phyloP scores from a whole-genome alignment of 2,888 invertebrate species.

The Campopleginae sp. region DNA sequence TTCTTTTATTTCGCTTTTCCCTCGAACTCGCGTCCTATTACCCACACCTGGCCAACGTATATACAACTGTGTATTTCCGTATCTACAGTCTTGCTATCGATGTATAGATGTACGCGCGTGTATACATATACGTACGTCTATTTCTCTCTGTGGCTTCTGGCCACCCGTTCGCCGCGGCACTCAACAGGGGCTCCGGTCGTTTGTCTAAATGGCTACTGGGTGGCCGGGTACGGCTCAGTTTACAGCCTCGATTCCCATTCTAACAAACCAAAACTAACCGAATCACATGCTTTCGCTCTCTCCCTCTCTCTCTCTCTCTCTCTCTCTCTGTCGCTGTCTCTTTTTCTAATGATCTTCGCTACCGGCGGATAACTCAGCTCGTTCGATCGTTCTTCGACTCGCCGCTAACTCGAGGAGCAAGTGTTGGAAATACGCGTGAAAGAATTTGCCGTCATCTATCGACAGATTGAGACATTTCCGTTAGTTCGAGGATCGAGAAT shows the following conservation, averaged over 20 bases:
- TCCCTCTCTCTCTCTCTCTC: conserved; percentile 35
- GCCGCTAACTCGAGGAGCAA: conserved; percentile 66
- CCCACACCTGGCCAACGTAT: conserved; percentile 51
- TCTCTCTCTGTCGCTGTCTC: conserved; percentile 42
- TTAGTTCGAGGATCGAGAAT: too few relatives aligned
- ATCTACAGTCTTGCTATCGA: conserved; percentile 19
- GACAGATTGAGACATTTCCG: conserved; percentile 32
- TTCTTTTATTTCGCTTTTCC: conserved; percentile 30
- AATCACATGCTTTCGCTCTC: conserved; percentile 71
- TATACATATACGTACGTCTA: conserved; percentile 58
- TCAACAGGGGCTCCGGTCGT: conserved; percentile 80
- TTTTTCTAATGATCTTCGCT: neutral
- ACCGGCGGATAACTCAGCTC: conserved; percentile 27
- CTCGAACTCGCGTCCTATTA: conserved; percentile 43
- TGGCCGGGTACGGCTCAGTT: conserved; percentile 74
- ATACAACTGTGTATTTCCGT: conserved; percentile 51
- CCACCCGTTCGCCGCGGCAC: conserved; percentile 77
- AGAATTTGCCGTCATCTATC: conserved; percentile 26
- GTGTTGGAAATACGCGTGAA: conserved; percentile 50
- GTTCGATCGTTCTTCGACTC: conserved; percentile 49
- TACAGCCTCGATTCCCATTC: conserved; percentile 70
- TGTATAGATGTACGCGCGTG: neutral
- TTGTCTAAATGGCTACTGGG: conserved; percentile 83
- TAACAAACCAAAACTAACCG: conserved; percentile 79
- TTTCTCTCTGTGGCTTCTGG: conserved; percentile 72